Percentiles rank a stretch among this genome's conserved stretches.
These are phyloP conservation scores for Hydractinia echinata DNA, from an alignment of 30 jellyfish, hydroid and myxozoan species.

Conservation along the genomic window DNA sequence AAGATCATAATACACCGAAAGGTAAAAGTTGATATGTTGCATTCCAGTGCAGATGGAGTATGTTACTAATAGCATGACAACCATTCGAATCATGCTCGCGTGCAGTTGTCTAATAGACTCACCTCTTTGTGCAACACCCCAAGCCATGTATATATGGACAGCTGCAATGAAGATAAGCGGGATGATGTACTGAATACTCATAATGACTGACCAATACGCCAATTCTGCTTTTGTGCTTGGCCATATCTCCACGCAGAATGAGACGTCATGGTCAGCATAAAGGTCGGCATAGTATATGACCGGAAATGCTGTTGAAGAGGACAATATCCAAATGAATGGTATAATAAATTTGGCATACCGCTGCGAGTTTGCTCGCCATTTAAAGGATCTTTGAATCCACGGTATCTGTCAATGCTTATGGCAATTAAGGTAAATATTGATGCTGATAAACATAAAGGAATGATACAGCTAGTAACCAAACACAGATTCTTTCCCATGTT, in stretches of 20 bases:
- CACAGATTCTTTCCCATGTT: constrained; percentile 68
- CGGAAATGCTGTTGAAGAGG: constrained; percentile 31
- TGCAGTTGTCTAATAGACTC: constrained; percentile 17
- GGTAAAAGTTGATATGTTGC: constrained; percentile 36
- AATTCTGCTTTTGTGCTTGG: constrained; percentile 7
- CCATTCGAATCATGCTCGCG: constrained; percentile 38
- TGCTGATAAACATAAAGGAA: constrained; percentile 67
- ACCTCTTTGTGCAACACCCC: background rate
- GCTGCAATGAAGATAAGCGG: constrained; percentile 19
- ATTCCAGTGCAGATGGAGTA: constrained; percentile 36
- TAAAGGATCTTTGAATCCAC: constrained; percentile 62
- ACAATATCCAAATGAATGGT: constrained; percentile 38
- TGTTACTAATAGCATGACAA: constrained; percentile 21
- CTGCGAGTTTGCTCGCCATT: constrained; percentile 40
- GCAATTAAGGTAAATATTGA: constrained; percentile 84
- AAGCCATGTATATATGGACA: constrained; percentile 19
- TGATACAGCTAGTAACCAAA: constrained; percentile 49
- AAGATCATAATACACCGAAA: background rate
- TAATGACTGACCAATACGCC: constrained; percentile 23
- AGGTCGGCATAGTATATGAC: constrained; percentile 12
- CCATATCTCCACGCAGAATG: constrained; percentile 33
- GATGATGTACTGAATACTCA: constrained; percentile 28
- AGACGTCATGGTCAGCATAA: background rate
- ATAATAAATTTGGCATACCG: constrained; percentile 23
- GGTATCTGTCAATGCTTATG: constrained; percentile 68